These are phyloP conservation scores for Lottia scabra DNA, from an alignment of 2,888 invertebrate genomes.

Conservation along the genomic window DNA sequence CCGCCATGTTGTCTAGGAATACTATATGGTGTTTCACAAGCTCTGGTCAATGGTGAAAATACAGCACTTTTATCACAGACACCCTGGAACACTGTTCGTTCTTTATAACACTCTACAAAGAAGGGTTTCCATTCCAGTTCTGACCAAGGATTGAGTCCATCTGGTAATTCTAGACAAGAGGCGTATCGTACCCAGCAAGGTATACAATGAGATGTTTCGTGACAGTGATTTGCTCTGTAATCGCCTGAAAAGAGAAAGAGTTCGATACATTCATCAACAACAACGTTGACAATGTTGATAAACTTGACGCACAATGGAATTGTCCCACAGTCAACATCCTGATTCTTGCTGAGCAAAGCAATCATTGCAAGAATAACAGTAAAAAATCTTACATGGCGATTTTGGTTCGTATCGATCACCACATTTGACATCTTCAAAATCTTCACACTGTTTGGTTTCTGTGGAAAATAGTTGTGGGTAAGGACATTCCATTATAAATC, in stretches of 20 bases:
- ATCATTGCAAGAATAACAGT: no score
- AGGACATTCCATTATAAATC: conserved; percentile 44
- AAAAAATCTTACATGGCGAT: conserved; percentile 41
- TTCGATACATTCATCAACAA: no score
- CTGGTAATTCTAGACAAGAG: conserved; percentile 34
- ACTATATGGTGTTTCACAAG: conserved; percentile 37
- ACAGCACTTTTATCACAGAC: conserved; percentile 28
- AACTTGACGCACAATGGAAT: no score
- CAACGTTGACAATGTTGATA: no score
- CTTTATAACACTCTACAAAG: conserved; percentile 42
- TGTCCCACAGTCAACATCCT: no score
- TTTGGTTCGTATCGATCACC: conserved; percentile 40
- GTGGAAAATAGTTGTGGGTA: conserved; percentile 52
- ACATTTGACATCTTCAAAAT: conserved; percentile 52
- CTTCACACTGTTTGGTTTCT: conserved; percentile 41
- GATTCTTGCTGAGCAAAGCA: no score
- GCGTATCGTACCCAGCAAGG: conserved; percentile 45
- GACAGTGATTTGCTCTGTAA: conserved; percentile 40
- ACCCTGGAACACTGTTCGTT: conserved; percentile 39
- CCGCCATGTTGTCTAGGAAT: conserved; percentile 32
- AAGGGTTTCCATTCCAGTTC: conserved; percentile 39
- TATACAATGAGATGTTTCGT: conserved; percentile 39
- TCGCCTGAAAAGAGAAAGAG: conserved; percentile 33
- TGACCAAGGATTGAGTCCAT: conserved; percentile 41
- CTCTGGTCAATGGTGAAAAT: conserved; percentile 35